Conservation (phyloP, 1,140 invertebrate genomes). For the Leptinotarsa undecemlineata region DNA sequence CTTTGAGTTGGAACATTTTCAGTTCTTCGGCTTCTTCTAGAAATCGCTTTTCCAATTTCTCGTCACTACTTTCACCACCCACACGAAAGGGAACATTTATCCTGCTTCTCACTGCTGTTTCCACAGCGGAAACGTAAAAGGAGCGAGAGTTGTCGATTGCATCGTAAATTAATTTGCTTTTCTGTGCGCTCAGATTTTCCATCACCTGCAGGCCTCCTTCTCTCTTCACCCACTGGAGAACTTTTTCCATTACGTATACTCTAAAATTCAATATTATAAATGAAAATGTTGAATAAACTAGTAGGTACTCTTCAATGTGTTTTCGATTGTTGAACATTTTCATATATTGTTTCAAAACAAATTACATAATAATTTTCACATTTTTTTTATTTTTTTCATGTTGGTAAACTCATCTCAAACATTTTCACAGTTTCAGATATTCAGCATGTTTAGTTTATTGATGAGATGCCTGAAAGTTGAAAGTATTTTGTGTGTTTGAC, state of each 20-base stretch:
- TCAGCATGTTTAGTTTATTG: too few species aligned
- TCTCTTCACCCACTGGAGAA: conserved; percentile 89
- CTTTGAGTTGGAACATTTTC: conserved; percentile 89
- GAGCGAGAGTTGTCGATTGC: conserved; percentile 85
- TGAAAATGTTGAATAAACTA: too few species aligned
- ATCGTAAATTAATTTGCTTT: conserved; percentile 82
- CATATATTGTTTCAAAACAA: too few species aligned
- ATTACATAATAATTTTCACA: too few species aligned
- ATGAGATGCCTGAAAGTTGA: too few species aligned
- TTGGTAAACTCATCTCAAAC: too few species aligned
- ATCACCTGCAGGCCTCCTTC: conserved; percentile 84
- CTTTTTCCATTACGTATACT: conserved; percentile 88
- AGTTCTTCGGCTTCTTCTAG: conserved; percentile 75
- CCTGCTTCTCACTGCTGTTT: conserved; percentile 68
- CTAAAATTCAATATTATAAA: conserved; percentile 60
- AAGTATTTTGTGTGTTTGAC: too few species aligned
- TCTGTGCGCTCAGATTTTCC: conserved; percentile 69
- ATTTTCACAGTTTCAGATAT: too few species aligned
- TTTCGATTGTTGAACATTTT: too few species aligned
- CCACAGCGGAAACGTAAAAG: conserved; percentile 83
- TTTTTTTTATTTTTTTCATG: too few species aligned
- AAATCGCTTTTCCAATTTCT: conserved; percentile 85
- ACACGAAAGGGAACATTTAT: conserved; percentile 96
- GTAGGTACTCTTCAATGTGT: too few species aligned
- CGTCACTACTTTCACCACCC: conserved; percentile 65